phyloP scores from a whole-genome alignment of 2,113 vertebrate species.

The Elanoides forficatus region DNA sequence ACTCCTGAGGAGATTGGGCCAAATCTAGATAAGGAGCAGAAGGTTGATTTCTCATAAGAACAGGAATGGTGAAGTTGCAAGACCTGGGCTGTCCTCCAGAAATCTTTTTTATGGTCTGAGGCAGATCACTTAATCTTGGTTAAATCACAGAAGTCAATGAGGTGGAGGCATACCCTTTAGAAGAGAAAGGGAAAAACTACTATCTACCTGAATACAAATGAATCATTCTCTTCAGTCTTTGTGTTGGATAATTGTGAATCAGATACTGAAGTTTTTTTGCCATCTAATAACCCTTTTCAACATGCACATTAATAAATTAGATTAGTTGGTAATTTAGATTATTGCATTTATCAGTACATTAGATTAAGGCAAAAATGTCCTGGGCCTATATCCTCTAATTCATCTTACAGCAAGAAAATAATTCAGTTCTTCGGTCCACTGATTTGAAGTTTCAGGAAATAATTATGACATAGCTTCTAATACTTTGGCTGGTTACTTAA shows the following conservation, averaged over 20 bases:
- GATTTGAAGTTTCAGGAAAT: not conserved
- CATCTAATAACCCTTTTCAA: not conserved
- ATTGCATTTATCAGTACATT: constrained; percentile 43
- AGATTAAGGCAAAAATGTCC: constrained; percentile 11
- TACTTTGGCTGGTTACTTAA: not conserved
- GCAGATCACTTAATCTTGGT: not conserved
- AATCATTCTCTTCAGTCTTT: not conserved
- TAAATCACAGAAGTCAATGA: constrained; percentile 11
- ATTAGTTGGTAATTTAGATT: constrained; percentile 5
- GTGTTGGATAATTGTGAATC: not conserved
- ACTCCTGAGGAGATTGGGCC: not conserved
- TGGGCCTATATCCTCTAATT: not conserved
- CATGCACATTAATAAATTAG: not conserved
- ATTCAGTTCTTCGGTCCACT: not conserved
- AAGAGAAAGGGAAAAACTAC: not conserved
- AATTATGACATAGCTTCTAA: not conserved
- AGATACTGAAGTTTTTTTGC: not conserved
- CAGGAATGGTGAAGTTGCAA: not conserved
- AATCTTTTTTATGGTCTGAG: not conserved
- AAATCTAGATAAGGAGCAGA: not conserved
- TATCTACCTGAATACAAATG: not conserved
- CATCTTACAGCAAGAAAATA: not conserved
- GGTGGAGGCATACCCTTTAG: not conserved
- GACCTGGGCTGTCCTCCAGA: not conserved
- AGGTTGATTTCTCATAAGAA: not conserved